These are phyloP conservation scores for Cosmia pyralina DNA, from an alignment of 2,888 invertebrate genomes.

Conservation along the genomic window DNA sequence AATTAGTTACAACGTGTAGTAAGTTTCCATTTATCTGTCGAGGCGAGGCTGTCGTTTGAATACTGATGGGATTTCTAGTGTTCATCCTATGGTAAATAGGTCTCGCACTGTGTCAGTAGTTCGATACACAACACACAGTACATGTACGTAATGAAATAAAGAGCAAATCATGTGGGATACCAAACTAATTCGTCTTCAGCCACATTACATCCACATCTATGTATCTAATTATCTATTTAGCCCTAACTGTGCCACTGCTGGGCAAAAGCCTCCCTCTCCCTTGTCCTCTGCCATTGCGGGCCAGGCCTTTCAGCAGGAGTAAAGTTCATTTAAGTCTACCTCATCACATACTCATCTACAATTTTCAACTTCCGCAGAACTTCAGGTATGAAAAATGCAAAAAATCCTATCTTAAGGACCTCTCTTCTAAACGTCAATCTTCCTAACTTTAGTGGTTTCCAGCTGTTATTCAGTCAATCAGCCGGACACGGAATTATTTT, in stretches of 20 bases:
- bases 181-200: neutral
- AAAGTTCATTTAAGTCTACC: neutral
- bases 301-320: neutral
- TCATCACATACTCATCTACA: too few species aligned
- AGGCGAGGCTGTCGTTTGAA: conserved; percentile 1
- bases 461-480: neutral
- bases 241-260: neutral
- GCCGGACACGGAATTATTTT: neutral
- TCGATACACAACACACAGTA: neutral
- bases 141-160: neutral
- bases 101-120: conserved; percentile 19
- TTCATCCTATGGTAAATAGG: conserved; percentile 18
- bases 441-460: neutral
- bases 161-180: neutral
- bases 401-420: neutral
- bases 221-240: neutral
- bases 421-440: neutral
- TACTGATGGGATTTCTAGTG: conserved; percentile 21
- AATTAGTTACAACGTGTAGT: conserved; percentile 5
- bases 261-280: too few species aligned
- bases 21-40: conserved; percentile 21
- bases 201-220: neutral
- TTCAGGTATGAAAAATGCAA: neutral
- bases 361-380: neutral
- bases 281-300: neutral